A percentile compares a stretch with the other conserved stretches of the same genome.
Evolutionary conservation across 2,113 vertebrate species (phyloP).

Genomic region (Thomomys bottae): DNA sequence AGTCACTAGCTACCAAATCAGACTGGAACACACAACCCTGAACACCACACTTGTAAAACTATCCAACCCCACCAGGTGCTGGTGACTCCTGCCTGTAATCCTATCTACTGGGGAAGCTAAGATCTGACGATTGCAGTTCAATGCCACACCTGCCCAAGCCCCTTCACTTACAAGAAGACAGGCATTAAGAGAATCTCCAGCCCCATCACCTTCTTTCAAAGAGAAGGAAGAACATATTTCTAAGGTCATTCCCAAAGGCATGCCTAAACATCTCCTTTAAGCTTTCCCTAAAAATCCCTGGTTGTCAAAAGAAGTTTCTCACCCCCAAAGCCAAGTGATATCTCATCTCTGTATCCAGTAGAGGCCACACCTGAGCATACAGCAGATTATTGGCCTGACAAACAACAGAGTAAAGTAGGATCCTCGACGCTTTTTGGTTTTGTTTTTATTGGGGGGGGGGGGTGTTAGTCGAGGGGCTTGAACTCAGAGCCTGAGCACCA

Average conservation of each 20-base stretch:
- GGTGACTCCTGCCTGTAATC: too few relatives aligned
- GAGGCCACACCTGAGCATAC: background rate
- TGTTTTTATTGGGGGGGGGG: too few relatives aligned
- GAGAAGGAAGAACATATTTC: background rate
- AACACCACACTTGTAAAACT: background rate
- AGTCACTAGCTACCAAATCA: background rate
- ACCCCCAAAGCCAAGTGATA: background rate
- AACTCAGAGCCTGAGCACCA: too few relatives aligned
- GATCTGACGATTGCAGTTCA: too few relatives aligned
- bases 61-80: background rate
- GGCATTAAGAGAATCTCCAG: background rate
- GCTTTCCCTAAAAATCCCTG: conserved; percentile 35
- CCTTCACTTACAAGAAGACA: background rate
- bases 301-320: background rate
- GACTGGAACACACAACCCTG: background rate
- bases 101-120: too few relatives aligned
- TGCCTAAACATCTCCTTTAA: background rate
- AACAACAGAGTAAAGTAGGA: background rate
- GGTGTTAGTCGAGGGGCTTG: too few relatives aligned
- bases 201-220: background rate
- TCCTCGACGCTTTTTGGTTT: background rate
- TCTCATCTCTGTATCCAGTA: background rate
- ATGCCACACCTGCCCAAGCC: too few relatives aligned
- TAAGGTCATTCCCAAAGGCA: background rate
- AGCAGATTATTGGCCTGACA: background rate